Evolutionary conservation across 2,113 vertebrate genomes (phyloP).

Genomic region (Myiagra hebetior): DNA sequence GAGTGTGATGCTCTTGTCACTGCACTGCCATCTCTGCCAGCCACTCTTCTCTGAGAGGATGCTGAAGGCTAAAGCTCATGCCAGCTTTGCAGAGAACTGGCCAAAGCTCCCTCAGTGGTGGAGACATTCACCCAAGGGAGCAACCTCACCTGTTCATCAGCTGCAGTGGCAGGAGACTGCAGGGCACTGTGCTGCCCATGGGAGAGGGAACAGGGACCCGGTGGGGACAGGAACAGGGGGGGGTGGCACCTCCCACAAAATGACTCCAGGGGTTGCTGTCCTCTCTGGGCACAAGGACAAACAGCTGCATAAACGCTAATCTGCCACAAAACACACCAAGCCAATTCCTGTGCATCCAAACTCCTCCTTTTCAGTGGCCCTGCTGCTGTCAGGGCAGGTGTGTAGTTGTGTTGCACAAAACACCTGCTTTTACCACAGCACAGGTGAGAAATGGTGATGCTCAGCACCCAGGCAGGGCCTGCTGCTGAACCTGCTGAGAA

Average conservation of each 20-base stretch:
- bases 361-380: not conserved
- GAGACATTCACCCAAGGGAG: not conserved
- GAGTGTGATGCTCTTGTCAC: not conserved
- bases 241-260: not conserved
- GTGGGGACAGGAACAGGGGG: not conserved
- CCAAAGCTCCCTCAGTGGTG: fast-evolving
- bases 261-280: fast-evolving
- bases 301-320: not conserved
- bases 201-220: not conserved
- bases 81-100: not conserved
- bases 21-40: not conserved
- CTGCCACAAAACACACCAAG: not conserved
- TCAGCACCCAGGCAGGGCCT: not conserved
- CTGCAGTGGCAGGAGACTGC: not conserved
- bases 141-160: not conserved
- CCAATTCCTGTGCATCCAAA: not conserved
- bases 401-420: not conserved
- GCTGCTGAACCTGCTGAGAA: not conserved
- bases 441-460: not conserved
- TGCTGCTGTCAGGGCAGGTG: not conserved
- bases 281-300: not conserved
- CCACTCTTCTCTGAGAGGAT: not conserved
- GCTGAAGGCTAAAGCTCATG: not conserved
- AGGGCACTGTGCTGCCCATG: not conserved
- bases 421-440: not conserved